Percentiles rank a stretch among this genome's conserved stretches.
These are phyloP conservation scores for Nycteola revayana DNA, from an alignment of 2,888 invertebrate species.

Conservation along the genomic window DNA sequence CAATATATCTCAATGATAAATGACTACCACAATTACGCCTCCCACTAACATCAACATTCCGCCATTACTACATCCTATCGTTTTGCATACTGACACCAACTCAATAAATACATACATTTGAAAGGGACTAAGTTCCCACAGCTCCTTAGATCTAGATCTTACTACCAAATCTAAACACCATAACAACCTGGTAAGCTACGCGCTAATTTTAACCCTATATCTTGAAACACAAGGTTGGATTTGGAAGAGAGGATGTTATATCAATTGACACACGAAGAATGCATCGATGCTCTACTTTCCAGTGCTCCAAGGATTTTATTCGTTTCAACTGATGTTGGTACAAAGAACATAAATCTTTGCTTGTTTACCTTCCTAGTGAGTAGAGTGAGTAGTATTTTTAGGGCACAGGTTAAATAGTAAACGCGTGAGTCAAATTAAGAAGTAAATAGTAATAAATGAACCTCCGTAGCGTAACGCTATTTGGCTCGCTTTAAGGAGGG, in stretches of 20 bases:
- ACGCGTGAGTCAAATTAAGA: neutral
- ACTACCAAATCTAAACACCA: constrained; percentile 12
- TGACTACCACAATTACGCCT: constrained; percentile 16
- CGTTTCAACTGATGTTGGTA: constrained; percentile 18
- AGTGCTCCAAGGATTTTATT: constrained; percentile 48
- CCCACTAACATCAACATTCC: constrained; percentile 25
- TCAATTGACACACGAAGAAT: constrained; percentile 53
- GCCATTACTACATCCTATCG: constrained; percentile 31
- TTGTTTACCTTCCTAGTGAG: neutral
- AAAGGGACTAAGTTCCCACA: constrained; percentile 76
- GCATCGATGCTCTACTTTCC: constrained; percentile 63
- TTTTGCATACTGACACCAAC: constrained; percentile 31
- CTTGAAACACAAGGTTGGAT: constrained; percentile 8
- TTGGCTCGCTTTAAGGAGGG: neutral
- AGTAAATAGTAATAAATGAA: neutral
- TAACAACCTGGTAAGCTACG: constrained; percentile 1
- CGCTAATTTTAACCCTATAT: constrained; percentile 18
- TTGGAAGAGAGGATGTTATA: constrained; percentile 13
- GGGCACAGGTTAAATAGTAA: neutral
- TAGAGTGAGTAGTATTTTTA: no score
- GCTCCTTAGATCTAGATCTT: constrained; percentile 51
- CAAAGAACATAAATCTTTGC: constrained; percentile 6
- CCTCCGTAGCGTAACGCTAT: neutral
- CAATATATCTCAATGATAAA: no score
- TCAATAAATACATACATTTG: constrained; percentile 44